Base-by-base conservation (phyloP, 2,888 invertebrate species). In the Argynnis bischoffii region DNA sequence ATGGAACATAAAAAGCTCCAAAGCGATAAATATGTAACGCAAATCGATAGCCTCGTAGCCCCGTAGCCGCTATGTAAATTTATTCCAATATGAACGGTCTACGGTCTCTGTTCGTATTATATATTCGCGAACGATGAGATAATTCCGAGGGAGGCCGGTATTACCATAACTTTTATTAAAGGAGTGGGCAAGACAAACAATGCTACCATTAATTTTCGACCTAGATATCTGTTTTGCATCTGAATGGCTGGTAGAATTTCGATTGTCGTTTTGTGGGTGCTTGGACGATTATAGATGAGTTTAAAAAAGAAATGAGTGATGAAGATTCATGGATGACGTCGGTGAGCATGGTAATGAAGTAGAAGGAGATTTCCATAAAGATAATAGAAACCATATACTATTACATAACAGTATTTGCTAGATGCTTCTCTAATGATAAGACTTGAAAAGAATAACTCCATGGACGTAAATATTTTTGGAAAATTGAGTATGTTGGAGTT, bases 121-220 rank as follows among this genome's bases (percentile, higher is more conserved):
- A 90, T 89, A 92, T 92, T 90, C 92, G 87, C 87, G 90, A 91
- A 90, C 90, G 90, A 89, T 88, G 88, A 89, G 92, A 92, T 92
- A 90, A 92, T 91, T 88, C 86, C 79, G 85, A 81, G 82, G 85
- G 86, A 87, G 88, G 89, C 81, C 88, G 84, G 79, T 77, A 92
- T 92, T 92, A 87, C 83, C 92, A 92, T 92, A 92, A 90, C 90
- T 92, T 92, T 92, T 92, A 92, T 92, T 90, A 90, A 90, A 89
- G 88, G 88, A 87, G 85, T 87, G 86, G 81, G 84, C 81, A 79
- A 82, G 82, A 83, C 88, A 89, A 91, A 92, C 92, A 92, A 92
- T 91, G 83, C 85, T 80, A 77, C 76, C 76, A 91, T 92, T 92
- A 90, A 91, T 91, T 90, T 89, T 82, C 85, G 81, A 87, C 87